Evolutionary conservation across 2,797 vertebrate genomes (phyloP), one percentile per base, ranked within the genome.

Genomic region (Pelobates cultripes): DNA sequence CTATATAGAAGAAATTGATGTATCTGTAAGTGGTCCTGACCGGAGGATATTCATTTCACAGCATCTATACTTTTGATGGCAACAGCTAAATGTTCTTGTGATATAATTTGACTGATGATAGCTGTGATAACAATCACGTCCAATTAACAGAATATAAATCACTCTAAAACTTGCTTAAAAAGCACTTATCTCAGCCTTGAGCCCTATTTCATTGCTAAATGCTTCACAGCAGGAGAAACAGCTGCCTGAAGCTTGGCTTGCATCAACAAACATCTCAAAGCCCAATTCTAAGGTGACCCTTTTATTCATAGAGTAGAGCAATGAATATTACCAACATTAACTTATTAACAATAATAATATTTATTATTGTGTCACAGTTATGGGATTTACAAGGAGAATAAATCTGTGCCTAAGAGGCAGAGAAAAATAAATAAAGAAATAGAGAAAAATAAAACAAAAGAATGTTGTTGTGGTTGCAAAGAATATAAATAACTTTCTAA

Each of bases 81-180:
- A 76, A 79, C 73, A 76, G 82, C 82, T 84, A 84, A 84, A 84
- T 84, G 82, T 79, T 84, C 82, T 76, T 84, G 73, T 79, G 82
- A 84, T 84, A 84, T 84, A 84, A 84, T 84, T 84, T 84, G 82
- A 84, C 82, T 84, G 77, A 84, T 84, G 82, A 84, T 84, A 79
- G 82, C 82, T 84, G 82, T 84, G 82, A 84, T 84, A 84, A 84
- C 82, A 84, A 84, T 84, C 82, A 84, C 77, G 77, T 84, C 82
- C 77, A 84, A 84, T 84, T 84, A 84, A 84, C 82, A 79, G 82
- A 84, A 84, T 70, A 84, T 84, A 84, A 84, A 84, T 84, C 82
- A 84, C 82, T 84, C 77, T 84, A 84, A 84, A 84, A 84, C 82
- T 84, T 84, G 82, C 82, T 84, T 84, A 84, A 84, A 84, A 84